Conservation (phyloP, 2,888 invertebrate genomes). For the Cataglyphis livida region DNA sequence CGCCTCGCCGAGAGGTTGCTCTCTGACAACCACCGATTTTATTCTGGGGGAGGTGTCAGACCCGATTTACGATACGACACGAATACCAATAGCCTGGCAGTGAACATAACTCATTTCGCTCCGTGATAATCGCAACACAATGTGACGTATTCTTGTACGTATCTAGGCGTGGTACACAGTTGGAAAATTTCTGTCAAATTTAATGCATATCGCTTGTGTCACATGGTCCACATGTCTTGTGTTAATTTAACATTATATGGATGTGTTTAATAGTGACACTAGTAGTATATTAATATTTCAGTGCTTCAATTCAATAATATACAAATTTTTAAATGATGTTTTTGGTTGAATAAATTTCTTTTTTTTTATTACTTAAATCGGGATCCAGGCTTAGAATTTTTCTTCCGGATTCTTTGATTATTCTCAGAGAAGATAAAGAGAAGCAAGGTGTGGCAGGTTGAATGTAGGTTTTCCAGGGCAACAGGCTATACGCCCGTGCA, state of each 20-base stretch:
- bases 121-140: slow-evolving; percentile 42
- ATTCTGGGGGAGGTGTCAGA: slow-evolving; percentile 78
- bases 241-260: too few species aligned
- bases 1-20: slow-evolving; percentile 41
- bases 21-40: slow-evolving; percentile 80
- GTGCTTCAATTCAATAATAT: not conserved
- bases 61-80: slow-evolving; percentile 80
- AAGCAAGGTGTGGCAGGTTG: slow-evolving; percentile 50
- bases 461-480: slow-evolving; percentile 34
- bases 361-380: not conserved
- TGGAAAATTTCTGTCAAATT: too few species aligned
- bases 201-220: too few species aligned
- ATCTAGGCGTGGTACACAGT: slow-evolving; percentile 68
- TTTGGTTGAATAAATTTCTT: not conserved
- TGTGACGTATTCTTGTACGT: slow-evolving; percentile 55
- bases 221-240: too few species aligned
- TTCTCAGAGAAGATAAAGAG: slow-evolving; percentile 35
- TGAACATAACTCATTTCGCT: slow-evolving; percentile 75
- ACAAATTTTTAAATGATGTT: not conserved
- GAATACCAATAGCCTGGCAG: slow-evolving; percentile 77
- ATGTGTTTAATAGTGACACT: too few species aligned
- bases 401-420: slow-evolving; percentile 3
- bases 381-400: not conserved
- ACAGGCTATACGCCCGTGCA: not conserved
- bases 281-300: too few species aligned